Evolutionary conservation across 2,797 vertebrate genomes (phyloP), one percentile per base, ranked within the genome.

Genomic region (Dallia pectoralis): DNA sequence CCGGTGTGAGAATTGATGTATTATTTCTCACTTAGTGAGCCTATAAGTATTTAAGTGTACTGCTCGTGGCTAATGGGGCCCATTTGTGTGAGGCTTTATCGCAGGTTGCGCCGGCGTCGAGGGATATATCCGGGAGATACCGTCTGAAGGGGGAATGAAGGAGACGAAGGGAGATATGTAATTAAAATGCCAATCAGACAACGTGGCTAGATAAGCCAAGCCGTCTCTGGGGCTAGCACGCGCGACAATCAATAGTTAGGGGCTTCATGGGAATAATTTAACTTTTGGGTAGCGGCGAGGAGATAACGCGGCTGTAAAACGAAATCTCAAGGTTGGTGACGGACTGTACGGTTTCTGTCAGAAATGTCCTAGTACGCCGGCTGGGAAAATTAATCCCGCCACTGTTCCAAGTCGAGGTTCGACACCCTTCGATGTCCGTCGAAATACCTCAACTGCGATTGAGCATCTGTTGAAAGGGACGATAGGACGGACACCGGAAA

Each of bases 201-300:
- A 68, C 48, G 59, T 70, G 65, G 70, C 67, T 25, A 77, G 82
- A 82, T 86, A 80, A 82, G 76, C 79, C 47, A 64, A 30, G 30
- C 22, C 25, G 53, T 65, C 67, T 79, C 30, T n/a, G 32, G 49
- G 65, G 64, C 47, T 25, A 25, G 22, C 53, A 70, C 56, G 69
- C 12, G 66, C 63, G 33, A 53, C 62, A 74, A 83, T 86, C 76
- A 73, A 84, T 84, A 77, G 53, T 71, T 40, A 64, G 76, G 76
- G 4, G 48, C 69, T 69, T 72, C 51, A 40, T 51, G 71, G 79
- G 71, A 75, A 33, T 69, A 72, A 79, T 79, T 79, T 79, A 75
- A 79, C 72, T 67, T 79, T 73, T 33, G 15, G 33, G 44, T 27
- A 27, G 59, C 48, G 51, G 61, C 56, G 69, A 74, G 67, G 79